These are phyloP conservation scores for Petrocephalus sullivani DNA, from an alignment of 2,797 vertebrate genomes.

Conservation along the genomic window DNA sequence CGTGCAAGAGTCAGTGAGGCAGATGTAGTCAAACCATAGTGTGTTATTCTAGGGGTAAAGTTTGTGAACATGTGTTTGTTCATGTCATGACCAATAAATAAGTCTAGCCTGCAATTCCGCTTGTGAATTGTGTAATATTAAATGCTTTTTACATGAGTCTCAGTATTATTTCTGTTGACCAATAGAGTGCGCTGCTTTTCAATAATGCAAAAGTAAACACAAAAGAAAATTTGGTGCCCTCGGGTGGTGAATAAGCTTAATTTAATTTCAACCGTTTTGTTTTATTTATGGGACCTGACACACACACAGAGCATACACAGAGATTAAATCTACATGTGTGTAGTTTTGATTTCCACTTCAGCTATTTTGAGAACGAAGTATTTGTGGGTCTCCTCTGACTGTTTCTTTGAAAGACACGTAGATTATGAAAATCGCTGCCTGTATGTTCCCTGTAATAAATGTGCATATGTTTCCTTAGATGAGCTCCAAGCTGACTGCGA, in stretches of 20 bases:
- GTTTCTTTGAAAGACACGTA: not conserved
- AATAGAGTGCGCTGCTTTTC: not conserved
- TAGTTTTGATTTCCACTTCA: not conserved
- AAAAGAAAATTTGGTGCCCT: not conserved
- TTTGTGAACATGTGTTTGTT: not conserved
- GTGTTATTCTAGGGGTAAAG: not conserved
- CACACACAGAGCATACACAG: no score
- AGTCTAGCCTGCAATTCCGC: not conserved
- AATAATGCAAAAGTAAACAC: not conserved
- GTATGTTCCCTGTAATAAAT: not conserved
- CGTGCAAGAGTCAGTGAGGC: not conserved
- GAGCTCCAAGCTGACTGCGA: not conserved
- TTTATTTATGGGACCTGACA: no score
- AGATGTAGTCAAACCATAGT: not conserved
- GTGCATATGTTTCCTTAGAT: not conserved
- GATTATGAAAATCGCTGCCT: not conserved
- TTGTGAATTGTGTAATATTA: not conserved
- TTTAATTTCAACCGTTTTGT: not conserved
- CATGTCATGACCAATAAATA: not conserved
- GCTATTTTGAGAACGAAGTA: not conserved
- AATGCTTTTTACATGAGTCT: not conserved
- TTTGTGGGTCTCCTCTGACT: not conserved
- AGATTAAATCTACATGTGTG: not conserved
- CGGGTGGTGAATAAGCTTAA: not conserved
- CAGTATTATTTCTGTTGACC: not conserved